Conservation (phyloP, 2,113 vertebrate genomes). For the Rattus norvegicus region GRCr8 NC_086020.1:236415501-236416000, state of each 20-base stretch:
- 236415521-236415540: constrained; percentile 18
- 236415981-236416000: constrained; percentile 2
- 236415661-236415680: background rate
- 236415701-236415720: background rate
- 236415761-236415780: constrained; percentile 13
- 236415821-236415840: constrained; percentile 21
- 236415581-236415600: constrained; percentile 43
- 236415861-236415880: background rate
- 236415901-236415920: background rate
- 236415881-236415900: background rate
- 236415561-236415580: constrained; percentile 8
- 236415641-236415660: background rate
- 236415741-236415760: constrained; percentile 21
- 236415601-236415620: background rate
- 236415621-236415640: background rate
- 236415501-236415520: constrained; percentile 52
- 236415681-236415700: background rate
- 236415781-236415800: constrained; percentile 35
- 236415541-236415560: constrained; percentile 42
- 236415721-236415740: constrained; percentile 14
- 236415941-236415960: constrained; percentile 1
- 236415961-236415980: constrained; percentile 34
- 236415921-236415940: background rate
- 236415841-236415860: background rate
- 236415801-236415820: constrained; percentile 1